Evolutionary conservation across 2,113 vertebrate genomes (phyloP).

Genomic region (Megaptera novaeangliae): DNA sequence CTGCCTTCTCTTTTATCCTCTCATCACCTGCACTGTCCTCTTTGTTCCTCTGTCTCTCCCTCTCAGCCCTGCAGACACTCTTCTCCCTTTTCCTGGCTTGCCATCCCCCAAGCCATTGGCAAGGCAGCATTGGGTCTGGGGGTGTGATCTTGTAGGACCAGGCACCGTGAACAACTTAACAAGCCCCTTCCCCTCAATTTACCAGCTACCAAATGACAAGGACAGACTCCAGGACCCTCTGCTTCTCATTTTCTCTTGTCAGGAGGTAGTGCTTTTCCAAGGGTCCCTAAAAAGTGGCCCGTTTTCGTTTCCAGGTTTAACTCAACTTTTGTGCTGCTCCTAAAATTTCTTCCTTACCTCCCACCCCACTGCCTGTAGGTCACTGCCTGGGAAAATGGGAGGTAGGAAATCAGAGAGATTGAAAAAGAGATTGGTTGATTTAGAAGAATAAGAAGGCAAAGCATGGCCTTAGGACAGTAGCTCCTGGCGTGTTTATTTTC

Average conservation of each 20-base stretch:
- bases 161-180: too few species aligned
- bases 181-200: background rate
- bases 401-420: background rate
- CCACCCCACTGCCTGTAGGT: background rate
- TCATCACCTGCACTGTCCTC: background rate
- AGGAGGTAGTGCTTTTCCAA: background rate
- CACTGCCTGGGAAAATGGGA: background rate
- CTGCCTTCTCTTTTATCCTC: background rate
- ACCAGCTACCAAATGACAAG: too few species aligned
- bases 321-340: background rate
- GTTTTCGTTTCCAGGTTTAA: background rate
- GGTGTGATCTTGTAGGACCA: background rate
- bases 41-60: background rate
- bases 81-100: background rate
- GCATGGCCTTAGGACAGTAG: background rate
- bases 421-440: background rate
- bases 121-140: fast-evolving
- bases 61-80: background rate
- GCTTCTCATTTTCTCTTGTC: background rate
- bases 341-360: background rate
- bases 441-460: background rate
- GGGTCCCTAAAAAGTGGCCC: background rate
- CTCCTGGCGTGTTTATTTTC: background rate
- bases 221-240: background rate
- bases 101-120: fast-evolving